Base-by-base conservation (phyloP, 2,888 invertebrate genomes). In the Helleia helle region DNA sequence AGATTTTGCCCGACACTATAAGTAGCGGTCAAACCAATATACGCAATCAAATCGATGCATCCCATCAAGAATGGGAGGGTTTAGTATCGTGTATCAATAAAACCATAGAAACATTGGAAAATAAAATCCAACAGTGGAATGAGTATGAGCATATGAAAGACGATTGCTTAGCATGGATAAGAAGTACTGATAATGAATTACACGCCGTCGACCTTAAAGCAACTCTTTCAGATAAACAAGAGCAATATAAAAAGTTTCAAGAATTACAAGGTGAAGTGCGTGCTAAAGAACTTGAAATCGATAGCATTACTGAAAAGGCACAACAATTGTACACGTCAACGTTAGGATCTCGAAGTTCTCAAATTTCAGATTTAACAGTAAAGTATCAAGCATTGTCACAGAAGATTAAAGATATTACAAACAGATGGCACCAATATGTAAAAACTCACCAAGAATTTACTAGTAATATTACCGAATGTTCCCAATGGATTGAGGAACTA, bases 381-480 rank as follows among this genome's bases (percentile, higher is more conserved):
- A 95, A 96, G 73, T 97, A 97, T 62, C 96, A 96, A 66, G 93
- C 94, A 55, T 87, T 97, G 25, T 92, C 93, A 40, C 92, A 92
- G 55, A 94, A 95, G 71, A 93, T 96, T 1, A 97, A 97, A 81
- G 97, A 97, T 59, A 77, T 96, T 14, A 93, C 94, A 15, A 89
- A 90, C 38, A 93, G 94, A 54, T 97, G 97, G 97, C 95, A 96
- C 59, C 93, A 94, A 49, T 96, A 95, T 65, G 96, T 95, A 0
- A 89, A 89, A 30, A 91, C 90, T 17, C 96, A 96, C 64, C 93
- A 95, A 79, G 94, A 96, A 58, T 95, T 95, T 58, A 91, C 95
- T 39, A 91, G 90, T 48, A 90, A 92, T 58, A 85, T 94, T 0
- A 88, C 90, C 0, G 93, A 94, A 58, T 94, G 93, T 47, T 88